Conservation (phyloP, 2,797 vertebrate species). For the Hippopotamyrus pictus region DNA sequence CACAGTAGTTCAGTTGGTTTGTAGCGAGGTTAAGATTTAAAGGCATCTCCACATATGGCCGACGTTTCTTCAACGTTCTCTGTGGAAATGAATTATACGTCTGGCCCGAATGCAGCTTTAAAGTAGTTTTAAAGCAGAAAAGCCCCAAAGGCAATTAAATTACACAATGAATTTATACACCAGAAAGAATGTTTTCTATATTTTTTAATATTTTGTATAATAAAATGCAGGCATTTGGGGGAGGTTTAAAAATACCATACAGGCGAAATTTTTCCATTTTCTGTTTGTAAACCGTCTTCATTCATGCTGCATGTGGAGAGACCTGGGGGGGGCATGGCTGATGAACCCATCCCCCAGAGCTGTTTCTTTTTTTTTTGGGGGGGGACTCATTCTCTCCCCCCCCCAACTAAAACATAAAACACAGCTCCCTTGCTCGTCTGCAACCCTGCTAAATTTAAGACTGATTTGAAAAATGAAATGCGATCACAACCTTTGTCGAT, state of each 20-base stretch:
- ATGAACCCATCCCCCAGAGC: background rate
- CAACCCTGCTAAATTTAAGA: background rate
- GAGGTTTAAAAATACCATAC: background rate
- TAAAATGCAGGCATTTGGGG: background rate
- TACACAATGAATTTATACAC: background rate
- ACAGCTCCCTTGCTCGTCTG: constrained; percentile 1
- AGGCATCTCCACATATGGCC: constrained; percentile 22
- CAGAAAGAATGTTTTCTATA: constrained; percentile 9
- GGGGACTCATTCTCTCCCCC: background rate
- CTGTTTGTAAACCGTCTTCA: background rate
- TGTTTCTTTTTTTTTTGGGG: background rate
- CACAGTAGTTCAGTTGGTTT: constrained; percentile 21
- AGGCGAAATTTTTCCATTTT: background rate
- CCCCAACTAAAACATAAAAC: constrained; percentile 14
- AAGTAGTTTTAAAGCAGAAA: background rate
- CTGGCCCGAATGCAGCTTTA: constrained; percentile 7
- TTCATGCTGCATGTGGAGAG: background rate
- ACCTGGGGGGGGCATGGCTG: background rate
- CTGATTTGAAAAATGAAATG: background rate
- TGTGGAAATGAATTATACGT: constrained; percentile 28
- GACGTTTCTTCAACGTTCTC: constrained; percentile 13
- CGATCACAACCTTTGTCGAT: constrained; percentile 1
- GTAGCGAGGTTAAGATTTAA: constrained; percentile 25
- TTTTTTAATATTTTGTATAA: background rate
- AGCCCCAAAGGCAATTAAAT: background rate